These are phyloP conservation scores for Melanotaenia parkinsoni DNA, from an alignment of 2,797 vertebrate species.

Conservation along the genomic window DNA sequence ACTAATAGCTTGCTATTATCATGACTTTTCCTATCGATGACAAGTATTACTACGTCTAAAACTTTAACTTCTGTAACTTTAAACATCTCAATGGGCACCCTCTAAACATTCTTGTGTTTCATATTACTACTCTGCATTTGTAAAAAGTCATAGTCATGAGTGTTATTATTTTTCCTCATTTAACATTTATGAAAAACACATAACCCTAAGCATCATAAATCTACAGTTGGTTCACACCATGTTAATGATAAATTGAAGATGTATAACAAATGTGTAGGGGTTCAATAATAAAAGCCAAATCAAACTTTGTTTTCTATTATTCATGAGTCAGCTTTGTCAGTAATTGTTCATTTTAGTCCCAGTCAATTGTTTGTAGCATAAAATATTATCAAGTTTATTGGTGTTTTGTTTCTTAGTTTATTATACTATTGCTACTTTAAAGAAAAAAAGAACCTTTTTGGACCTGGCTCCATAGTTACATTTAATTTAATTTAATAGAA, in stretches of 20 bases:
- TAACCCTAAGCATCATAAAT: neutral
- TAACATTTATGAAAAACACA: conserved; percentile 7
- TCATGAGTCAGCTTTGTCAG: neutral
- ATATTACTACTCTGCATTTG: neutral
- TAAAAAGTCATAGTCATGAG: neutral
- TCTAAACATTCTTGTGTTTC: neutral
- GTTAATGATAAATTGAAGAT: neutral
- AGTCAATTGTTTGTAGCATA: neutral
- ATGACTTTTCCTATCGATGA: neutral
- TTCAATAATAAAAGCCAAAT: neutral
- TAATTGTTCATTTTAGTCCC: no score
- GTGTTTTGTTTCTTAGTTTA: neutral
- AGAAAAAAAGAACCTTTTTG: neutral
- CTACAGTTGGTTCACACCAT: neutral
- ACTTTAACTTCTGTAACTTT: neutral
- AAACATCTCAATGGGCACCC: neutral
- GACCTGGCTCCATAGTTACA: conserved; percentile 19
- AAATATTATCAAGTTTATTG: neutral
- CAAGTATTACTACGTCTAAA: neutral
- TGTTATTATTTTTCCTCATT: neutral
- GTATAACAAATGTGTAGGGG: neutral
- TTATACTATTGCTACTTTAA: neutral
- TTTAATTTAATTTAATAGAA: neutral
- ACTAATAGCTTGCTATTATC: neutral
- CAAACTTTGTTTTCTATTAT: neutral